Base-by-base conservation (phyloP, 2,888 invertebrate species). In the Orthosia cruda region DNA sequence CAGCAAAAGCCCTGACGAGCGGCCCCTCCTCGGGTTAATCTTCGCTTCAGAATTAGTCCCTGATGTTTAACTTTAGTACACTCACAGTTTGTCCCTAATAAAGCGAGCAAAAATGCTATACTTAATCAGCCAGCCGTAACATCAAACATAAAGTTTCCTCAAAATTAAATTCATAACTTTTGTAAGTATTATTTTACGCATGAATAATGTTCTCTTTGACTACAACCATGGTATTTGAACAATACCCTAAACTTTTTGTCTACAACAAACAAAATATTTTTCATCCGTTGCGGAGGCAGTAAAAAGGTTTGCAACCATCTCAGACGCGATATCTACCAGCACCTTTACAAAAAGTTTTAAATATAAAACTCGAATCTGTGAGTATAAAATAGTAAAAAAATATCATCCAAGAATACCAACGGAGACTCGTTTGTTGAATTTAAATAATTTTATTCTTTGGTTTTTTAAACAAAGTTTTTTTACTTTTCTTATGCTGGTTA, bases 231-330 rank as follows among this genome's bases (percentile, higher is more conserved):
- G 32, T 15, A 55, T 45, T 63, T 69, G 52, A 86, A 85, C 83
- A 87, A 89, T 86, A 85, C 78, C 77, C 77, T 74, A 80, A 88
- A 81, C 78, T 82, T 77, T 88, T 89, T 88, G 80, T 87, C 80
- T 86, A 83, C 83, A 86, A 84, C 82, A 84, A 88, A 91, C n/a
- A n/a, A 88, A 89, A 86, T 90, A 77, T 75, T 76, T 91, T 87
- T 91, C 87, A 90, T 89, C 85, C 85, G 78, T 79, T 80, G 74
- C 66, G 80, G 76, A 83, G 73, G 68, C 74, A 68, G 64, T 85
- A 87, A 89, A 87, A 83, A 88, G 71, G 72, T 83, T 87, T 57
- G 40, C 58, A 50, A 50, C 49, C 75, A 66, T 72, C 69, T 67
- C 63, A 16, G 61, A 67, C 69, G 50, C 64, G 61, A 57, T 74